Conservation (phyloP, 2,113 vertebrate species). For the Sinocyclocheilus anshuiensis region DNA sequence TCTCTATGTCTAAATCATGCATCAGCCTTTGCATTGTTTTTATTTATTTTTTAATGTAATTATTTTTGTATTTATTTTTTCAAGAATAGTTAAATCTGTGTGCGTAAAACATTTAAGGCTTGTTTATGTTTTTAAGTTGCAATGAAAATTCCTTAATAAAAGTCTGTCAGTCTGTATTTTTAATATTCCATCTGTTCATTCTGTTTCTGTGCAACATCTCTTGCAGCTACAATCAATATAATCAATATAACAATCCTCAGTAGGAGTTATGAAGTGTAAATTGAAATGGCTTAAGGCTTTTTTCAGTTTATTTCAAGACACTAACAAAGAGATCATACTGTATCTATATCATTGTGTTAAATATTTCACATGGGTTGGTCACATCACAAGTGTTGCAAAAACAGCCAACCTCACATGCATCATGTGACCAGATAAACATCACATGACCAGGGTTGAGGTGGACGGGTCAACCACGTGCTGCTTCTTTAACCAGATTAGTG, state of each 20-base stretch:
- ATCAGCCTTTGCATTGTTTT: neutral
- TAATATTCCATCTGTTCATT: neutral
- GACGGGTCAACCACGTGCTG: constrained; percentile 7
- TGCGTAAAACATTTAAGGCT: neutral
- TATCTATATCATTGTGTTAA: neutral
- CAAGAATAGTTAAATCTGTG: neutral
- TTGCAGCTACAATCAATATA: neutral
- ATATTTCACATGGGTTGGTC: neutral
- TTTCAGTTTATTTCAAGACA: neutral
- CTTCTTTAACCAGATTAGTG: constrained; percentile 57
- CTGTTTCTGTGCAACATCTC: neutral
- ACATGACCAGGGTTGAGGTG: constrained; percentile 30
- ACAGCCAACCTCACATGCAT: neutral
- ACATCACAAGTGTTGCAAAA: neutral
- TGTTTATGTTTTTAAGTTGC: no score
- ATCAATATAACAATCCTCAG: neutral
- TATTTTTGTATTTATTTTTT: neutral
- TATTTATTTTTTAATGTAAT: neutral
- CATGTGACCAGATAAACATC: constrained; percentile 32
- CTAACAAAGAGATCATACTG: neutral
- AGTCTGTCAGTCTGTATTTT: neutral
- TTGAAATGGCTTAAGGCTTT: neutral
- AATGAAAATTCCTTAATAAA: neutral
- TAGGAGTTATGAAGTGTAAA: neutral
- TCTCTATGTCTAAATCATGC: neutral